Percentiles rank a stretch among this genome's conserved stretches.
phyloP scores from a whole-genome alignment of 2,797 vertebrate genomes.

The Eurystomus glaucurus region DNA sequence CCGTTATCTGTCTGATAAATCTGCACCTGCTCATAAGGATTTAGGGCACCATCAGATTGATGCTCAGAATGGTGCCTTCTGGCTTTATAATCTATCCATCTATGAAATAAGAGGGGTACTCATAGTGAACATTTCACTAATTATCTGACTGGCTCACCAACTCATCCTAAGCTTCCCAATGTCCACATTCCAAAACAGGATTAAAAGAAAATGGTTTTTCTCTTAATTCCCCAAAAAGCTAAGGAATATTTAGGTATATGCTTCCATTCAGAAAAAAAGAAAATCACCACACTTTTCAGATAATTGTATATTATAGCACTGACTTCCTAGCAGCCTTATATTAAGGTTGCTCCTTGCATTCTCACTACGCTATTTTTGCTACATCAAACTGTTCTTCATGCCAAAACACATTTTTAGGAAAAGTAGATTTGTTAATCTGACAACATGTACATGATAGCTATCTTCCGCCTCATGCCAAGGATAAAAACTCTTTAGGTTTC shows the following conservation, averaged over 20 bases:
- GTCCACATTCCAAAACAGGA: not conserved
- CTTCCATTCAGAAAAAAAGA: not conserved
- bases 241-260: not conserved
- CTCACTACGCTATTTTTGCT: not conserved
- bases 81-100: not conserved
- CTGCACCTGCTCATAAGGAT: not conserved
- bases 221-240: not conserved
- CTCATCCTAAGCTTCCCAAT: not conserved
- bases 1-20: not conserved
- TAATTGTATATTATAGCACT: not conserved
- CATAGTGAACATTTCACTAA: not conserved
- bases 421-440: not conserved
- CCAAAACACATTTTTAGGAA: not conserved
- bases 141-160: not conserved
- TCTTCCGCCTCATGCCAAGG: not conserved
- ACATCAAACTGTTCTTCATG: not conserved
- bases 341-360: not conserved
- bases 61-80: not conserved
- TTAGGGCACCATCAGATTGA: not conserved
- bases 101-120: not conserved
- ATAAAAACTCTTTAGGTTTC: not conserved
- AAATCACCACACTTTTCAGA: not conserved
- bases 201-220: not conserved
- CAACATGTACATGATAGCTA: not conserved
- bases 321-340: not conserved